Evolutionary conservation across 2,888 invertebrate genomes (phyloP).

Genomic region (Antheraea assamensis): DNA sequence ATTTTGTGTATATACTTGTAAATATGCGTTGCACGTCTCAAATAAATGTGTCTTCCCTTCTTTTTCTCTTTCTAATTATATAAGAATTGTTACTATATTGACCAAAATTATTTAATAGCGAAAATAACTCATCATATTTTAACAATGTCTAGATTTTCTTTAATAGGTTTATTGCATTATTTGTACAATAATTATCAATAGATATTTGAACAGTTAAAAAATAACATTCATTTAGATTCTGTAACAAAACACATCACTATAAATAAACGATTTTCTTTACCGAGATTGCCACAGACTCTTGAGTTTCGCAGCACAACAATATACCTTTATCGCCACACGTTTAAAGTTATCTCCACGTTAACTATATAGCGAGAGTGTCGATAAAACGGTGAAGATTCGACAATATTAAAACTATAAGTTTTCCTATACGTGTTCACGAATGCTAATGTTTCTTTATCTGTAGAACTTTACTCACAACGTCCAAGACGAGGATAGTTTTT

Average conservation of each 20-base stretch:
- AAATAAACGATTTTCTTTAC: neutral
- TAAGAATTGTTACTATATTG: too few species aligned
- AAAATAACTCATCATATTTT: too few species aligned
- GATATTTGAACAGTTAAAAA: neutral
- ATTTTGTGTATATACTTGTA: too few species aligned
- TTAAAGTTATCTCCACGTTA: conserved; percentile 3
- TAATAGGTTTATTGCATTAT: neutral
- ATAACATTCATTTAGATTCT: neutral
- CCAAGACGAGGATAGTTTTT: neutral
- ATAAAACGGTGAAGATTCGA: conserved; percentile 10
- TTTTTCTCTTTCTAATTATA: too few species aligned
- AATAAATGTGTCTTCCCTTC: too few species aligned
- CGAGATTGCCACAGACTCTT: neutral
- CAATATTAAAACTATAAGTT: conserved; percentile 16
- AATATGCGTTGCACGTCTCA: too few species aligned
- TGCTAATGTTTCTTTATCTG: neutral
- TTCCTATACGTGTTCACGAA: neutral
- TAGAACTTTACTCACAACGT: neutral
- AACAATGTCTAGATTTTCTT: neutral
- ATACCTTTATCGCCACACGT: neutral
- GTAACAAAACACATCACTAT: neutral
- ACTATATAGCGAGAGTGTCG: neutral
- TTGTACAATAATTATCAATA: neutral
- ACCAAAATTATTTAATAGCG: too few species aligned
- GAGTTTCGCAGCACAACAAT: neutral